phyloP scores from a whole-genome alignment of 1,140 invertebrate genomes.

The Drosophila parvula region DNA sequence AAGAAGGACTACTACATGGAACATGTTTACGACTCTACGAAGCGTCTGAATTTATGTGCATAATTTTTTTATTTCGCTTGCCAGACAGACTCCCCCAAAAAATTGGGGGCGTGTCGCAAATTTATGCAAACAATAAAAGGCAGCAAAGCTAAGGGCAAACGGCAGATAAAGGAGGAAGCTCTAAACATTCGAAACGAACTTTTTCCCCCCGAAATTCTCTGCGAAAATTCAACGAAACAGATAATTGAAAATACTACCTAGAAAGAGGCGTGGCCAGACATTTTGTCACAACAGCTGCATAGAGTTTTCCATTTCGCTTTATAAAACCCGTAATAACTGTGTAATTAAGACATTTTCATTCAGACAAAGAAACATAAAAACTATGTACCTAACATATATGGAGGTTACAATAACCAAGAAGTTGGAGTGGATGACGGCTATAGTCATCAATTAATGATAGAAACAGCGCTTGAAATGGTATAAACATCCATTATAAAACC shows the following conservation, averaged over 20 bases:
- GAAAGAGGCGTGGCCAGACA: background rate
- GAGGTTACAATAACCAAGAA: background rate
- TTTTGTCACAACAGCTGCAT: slow-evolving; percentile 7
- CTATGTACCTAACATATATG: background rate
- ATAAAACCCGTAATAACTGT: no score
- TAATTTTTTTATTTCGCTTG: slow-evolving; percentile 69
- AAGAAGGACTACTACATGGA: slow-evolving; percentile 41
- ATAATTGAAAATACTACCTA: slow-evolving; percentile 28
- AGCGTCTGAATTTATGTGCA: slow-evolving; percentile 76
- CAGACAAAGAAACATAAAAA: background rate
- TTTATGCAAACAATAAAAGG: slow-evolving; percentile 55
- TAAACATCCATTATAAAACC: background rate
- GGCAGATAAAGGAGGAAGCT: slow-evolving; percentile 4
- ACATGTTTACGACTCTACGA: slow-evolving; percentile 64
- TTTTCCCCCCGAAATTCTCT: slow-evolving; percentile 5
- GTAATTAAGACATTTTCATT: background rate
- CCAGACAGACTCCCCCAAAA: slow-evolving; percentile 39
- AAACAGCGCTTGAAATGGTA: background rate
- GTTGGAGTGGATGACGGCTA: background rate
- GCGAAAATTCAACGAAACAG: slow-evolving; percentile 14
- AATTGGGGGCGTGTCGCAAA: slow-evolving; percentile 56
- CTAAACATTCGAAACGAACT: slow-evolving; percentile 11
- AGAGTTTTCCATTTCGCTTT: background rate
- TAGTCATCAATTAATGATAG: background rate
- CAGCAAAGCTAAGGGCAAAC: slow-evolving; percentile 26